These are phyloP conservation scores for Aldrovandia affinis DNA, from an alignment of 2,797 vertebrate genomes.

Conservation along the genomic window DNA sequence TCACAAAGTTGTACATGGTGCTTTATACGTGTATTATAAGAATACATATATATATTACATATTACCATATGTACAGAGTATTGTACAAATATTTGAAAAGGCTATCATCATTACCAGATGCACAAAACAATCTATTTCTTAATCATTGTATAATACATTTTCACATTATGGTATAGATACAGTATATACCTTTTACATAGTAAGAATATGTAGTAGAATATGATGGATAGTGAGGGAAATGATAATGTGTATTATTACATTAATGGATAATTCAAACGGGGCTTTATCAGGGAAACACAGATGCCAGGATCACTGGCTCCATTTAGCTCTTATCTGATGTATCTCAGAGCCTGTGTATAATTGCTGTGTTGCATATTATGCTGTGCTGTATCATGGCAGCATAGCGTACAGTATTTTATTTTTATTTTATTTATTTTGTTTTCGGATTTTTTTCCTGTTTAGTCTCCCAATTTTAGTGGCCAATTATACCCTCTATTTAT, in stretches of 20 bases:
- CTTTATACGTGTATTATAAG: too few species aligned
- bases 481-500: too few species aligned
- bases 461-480: too few species aligned
- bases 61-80: too few species aligned
- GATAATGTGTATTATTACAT: background rate
- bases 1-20: too few species aligned
- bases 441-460: too few species aligned
- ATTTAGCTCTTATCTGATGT: background rate
- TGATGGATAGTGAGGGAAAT: background rate
- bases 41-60: too few species aligned
- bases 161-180: background rate
- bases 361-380: background rate
- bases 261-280: background rate
- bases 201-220: background rate
- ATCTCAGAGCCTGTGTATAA: background rate
- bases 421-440: too few species aligned
- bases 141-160: background rate
- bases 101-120: background rate
- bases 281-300: background rate
- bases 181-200: background rate
- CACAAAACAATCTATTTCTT: background rate
- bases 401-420: background rate
- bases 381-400: background rate
- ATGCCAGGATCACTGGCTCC: background rate
- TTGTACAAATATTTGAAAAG: too few species aligned